Conservation (phyloP, 2,113 vertebrate genomes). For the Coregonus clupeaformis region DNA sequence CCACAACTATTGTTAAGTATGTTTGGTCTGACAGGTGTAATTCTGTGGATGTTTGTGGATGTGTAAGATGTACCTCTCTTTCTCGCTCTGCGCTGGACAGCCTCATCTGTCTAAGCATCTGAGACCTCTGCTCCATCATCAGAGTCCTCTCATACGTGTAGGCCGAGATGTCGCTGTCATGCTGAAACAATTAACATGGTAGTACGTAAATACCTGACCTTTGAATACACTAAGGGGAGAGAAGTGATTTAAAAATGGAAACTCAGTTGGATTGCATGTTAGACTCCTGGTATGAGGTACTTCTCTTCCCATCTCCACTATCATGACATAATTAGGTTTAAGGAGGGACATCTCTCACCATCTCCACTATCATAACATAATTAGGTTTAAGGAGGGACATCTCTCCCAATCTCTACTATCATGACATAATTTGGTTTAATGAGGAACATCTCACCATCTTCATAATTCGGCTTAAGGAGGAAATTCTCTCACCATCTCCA, state of each 20-base stretch:
- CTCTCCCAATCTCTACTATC: slow-evolving; percentile 95
- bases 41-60: not conserved
- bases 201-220: not conserved
- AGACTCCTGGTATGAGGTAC: not conserved
- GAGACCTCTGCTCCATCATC: slow-evolving; percentile 99
- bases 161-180: slow-evolving; percentile 96
- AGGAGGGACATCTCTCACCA: too few relatives aligned
- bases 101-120: slow-evolving; percentile 97
- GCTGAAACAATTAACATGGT: slow-evolving; percentile 65
- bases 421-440: too few relatives aligned
- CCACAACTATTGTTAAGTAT: not conserved
- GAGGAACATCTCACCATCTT: too few relatives aligned
- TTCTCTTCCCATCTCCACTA: too few relatives aligned
- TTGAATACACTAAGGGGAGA: not conserved
- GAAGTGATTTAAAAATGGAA: not conserved
- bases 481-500: too few relatives aligned
- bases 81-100: slow-evolving; percentile 92
- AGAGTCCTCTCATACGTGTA: slow-evolving; percentile 96
- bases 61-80: slow-evolving; percentile 79
- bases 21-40: not conserved
- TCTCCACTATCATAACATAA: too few relatives aligned
- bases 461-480: too few relatives aligned
- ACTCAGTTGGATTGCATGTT: not conserved
- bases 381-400: too few relatives aligned
- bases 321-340: too few relatives aligned